phyloP scores from a whole-genome alignment of 2,888 invertebrate species.

The Dioctria rufipes region DNA sequence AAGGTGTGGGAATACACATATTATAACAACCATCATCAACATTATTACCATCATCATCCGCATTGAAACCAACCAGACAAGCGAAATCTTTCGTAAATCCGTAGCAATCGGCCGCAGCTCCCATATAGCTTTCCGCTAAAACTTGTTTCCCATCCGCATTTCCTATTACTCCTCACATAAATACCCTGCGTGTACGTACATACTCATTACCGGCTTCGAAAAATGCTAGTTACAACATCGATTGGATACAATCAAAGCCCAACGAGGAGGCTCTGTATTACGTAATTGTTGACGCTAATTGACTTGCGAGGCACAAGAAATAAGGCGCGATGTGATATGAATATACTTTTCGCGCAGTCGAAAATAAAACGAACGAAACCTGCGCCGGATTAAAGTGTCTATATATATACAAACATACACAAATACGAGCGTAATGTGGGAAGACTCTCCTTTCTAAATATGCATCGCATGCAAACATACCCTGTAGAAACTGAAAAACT shows the following conservation, averaged over 20 bases:
- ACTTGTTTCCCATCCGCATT: conserved; percentile 50
- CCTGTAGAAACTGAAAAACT: neutral
- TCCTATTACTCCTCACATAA: conserved; percentile 2
- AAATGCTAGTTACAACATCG: conserved; percentile 46
- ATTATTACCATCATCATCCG: too few relatives aligned
- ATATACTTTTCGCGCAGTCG: conserved; percentile 31
- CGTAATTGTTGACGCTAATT: conserved; percentile 49
- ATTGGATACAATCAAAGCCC: conserved; percentile 40
- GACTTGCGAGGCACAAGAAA: conserved; percentile 52
- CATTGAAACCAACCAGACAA: neutral
- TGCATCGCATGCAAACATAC: neutral
- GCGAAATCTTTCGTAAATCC: conserved; percentile 25
- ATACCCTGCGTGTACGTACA: conserved; percentile 1
- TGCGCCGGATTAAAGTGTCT: neutral
- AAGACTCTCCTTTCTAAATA: neutral
- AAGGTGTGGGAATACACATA: conserved; percentile 38
- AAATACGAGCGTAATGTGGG: neutral
- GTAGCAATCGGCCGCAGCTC: conserved; percentile 30
- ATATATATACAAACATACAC: neutral
- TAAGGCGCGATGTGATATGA: conserved; percentile 49
- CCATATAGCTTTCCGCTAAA: conserved; percentile 30
- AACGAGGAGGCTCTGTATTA: conserved; percentile 19
- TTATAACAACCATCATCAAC: neutral
- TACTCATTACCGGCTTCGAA: conserved; percentile 50
- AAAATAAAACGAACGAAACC: conserved; percentile 7